Percentiles rank a stretch among this genome's conserved stretches.
Evolutionary conservation across 2,113 vertebrate genomes (phyloP).

Genomic region (Malurus cyaneus): DNA sequence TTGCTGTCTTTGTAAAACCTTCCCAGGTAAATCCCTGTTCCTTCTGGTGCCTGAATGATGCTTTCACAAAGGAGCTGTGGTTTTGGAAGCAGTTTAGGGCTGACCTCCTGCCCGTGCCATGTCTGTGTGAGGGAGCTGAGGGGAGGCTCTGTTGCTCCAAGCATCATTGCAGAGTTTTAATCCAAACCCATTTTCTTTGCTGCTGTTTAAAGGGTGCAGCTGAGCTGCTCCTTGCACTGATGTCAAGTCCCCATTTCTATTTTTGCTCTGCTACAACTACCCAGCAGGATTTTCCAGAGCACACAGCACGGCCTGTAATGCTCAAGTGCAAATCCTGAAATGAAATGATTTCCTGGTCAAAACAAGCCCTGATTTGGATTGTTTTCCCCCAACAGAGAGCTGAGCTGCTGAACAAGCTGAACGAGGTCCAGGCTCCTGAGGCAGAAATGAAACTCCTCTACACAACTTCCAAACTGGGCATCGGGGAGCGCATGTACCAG

Average conservation of each 20-base stretch:
- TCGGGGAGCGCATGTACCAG: slow-evolving; percentile 84
- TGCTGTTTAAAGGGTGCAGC: background rate
- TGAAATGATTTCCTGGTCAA: background rate
- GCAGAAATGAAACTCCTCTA: slow-evolving; percentile 87
- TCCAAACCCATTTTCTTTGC: background rate
- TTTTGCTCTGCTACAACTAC: background rate
- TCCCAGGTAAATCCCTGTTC: background rate
- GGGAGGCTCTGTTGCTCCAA: background rate
- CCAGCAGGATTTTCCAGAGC: background rate
- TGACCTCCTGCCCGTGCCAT: rapidly evolving
- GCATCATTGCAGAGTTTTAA: background rate
- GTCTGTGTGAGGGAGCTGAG: background rate
- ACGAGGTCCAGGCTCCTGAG: slow-evolving; percentile 86
- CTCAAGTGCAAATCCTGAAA: background rate
- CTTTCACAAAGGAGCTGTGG: background rate
- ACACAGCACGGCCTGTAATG: background rate
- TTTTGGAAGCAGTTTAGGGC: background rate
- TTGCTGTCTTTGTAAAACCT: background rate
- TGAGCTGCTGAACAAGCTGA: slow-evolving; percentile 86
- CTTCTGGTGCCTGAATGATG: background rate
- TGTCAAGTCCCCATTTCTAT: background rate
- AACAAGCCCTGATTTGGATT: background rate
- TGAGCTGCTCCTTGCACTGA: background rate
- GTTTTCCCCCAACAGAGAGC: slow-evolving; percentile 74
- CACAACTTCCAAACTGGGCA: slow-evolving; percentile 88